Conservation (phyloP, 2,888 invertebrate genomes). For the Diploptera punctata region DNA sequence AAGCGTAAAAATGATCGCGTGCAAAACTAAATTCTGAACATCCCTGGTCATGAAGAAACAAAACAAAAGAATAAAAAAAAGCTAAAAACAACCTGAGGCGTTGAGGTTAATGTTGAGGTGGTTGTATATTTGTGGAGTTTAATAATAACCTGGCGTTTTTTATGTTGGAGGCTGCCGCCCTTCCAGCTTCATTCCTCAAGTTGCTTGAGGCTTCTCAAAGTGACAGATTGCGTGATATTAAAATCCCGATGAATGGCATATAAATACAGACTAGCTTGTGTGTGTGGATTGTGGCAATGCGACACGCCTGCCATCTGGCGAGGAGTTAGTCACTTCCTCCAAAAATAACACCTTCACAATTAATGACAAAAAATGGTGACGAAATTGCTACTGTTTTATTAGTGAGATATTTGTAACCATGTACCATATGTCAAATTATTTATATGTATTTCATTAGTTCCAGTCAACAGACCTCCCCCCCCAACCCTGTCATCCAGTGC, state of each 20-base stretch:
- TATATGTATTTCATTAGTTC: no score
- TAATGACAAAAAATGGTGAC: no score
- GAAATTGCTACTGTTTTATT: no score
- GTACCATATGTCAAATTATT: no score
- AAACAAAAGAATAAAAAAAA: background rate
- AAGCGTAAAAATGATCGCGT: no score
- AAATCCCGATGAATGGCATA: background rate
- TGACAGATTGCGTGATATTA: constrained; percentile 26
- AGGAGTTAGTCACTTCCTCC: background rate
- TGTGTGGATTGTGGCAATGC: no score
- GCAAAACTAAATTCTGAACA: no score
- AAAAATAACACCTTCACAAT: background rate
- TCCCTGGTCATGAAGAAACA: background rate
- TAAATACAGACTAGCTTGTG: constrained; percentile 9
- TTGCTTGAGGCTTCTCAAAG: constrained; percentile 7
- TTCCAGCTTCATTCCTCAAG: no score
- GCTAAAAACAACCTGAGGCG: background rate
- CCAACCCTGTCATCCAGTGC: no score
- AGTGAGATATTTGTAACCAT: no score
- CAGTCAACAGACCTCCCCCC: no score
- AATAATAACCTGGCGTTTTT: background rate
- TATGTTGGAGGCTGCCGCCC: background rate
- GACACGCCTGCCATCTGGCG: constrained; percentile 10
- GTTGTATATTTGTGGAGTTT: constrained; percentile 8
- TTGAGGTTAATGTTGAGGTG: constrained; percentile 5